Evolutionary conservation across 2,113 vertebrate genomes (phyloP), one percentile per base, ranked within the genome.

Genomic region (Aramus guarauna): DNA sequence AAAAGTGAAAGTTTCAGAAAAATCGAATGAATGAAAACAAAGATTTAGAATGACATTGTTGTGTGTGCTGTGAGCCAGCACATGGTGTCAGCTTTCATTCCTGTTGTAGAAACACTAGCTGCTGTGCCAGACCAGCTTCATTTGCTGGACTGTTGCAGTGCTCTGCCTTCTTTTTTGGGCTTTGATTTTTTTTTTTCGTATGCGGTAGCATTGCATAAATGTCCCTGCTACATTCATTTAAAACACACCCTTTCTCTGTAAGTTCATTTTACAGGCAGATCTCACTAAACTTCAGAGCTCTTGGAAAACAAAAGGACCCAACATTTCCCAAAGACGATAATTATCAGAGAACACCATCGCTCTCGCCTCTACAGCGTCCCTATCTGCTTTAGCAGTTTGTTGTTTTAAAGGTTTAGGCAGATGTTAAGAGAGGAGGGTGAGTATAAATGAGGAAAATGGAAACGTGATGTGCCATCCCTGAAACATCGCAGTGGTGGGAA

Each of bases 401-500:
- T 56, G 5, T 5, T 90, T 66, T 60, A 67, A 72, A 56, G 0
- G 1, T 47, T 82, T 78, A 32, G 8, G 19, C 8, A 84, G 34
- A 52, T 32, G 3, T 27, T 76, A 62, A 12, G 34, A 69, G 23
- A 37, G 13, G 8, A 76, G 21, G 6, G 5, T 24, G 30, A 88
- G 12, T 23, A 71, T 47, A 80, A 84, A 69, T 36, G 37, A 59
- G 4, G 37, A 26, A 72, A 82, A 62, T 6, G 16, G 58, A 87
- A 88, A 71, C 0, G 0, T 53, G 43, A 53, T 67, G n/a, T 53
- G 6, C 15, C 12, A n/a, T 26, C 30, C 30, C 36, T 56, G 34
- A 81, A 86, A 78, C 1, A 1, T 53, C 2, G 2, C 9, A 13
- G 45, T 30, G 15, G 22, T 1, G 4, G 4, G 20, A 15, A 82